Evolutionary conservation across 64 coral and sea anemone species (phyloP).

Genomic region (Stylophora pistillata): DNA sequence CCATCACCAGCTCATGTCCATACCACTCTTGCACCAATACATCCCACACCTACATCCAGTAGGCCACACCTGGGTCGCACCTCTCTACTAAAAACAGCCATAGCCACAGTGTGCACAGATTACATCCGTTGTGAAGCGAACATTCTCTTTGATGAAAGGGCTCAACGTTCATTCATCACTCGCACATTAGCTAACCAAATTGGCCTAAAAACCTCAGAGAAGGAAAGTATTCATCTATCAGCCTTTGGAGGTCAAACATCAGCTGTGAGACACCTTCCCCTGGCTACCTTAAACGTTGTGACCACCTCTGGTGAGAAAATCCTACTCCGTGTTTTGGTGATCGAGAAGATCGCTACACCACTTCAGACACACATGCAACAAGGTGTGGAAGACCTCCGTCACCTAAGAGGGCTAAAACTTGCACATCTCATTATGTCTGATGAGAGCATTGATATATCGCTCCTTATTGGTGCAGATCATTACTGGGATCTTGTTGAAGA

Average conservation of each 20-base stretch:
- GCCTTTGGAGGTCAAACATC: conserved; percentile 44
- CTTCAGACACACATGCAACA: conserved; percentile 29
- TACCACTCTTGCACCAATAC: conserved; percentile 29
- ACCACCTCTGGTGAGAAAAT: conserved; percentile 39
- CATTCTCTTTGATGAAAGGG: conserved; percentile 58
- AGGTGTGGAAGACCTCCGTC: conserved; percentile 33
- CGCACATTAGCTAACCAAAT: conserved; percentile 40
- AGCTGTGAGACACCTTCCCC: conserved; percentile 23
- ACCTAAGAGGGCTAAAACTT: conserved; percentile 53
- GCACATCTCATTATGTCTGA: conserved; percentile 49
- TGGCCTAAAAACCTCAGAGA: background rate
- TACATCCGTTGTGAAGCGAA: conserved; percentile 40
- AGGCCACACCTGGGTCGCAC: background rate
- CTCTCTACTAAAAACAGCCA: conserved; percentile 16
- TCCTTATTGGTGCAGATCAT: conserved; percentile 52
- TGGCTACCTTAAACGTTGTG: conserved; percentile 31
- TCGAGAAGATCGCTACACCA: conserved; percentile 34
- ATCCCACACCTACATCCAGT: conserved; percentile 5
- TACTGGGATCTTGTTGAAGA: conserved; percentile 59
- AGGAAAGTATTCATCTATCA: conserved; percentile 29
- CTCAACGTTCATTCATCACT: conserved; percentile 50
- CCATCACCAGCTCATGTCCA: conserved; percentile 10
- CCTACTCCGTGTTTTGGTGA: conserved; percentile 43
- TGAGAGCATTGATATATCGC: conserved; percentile 47
- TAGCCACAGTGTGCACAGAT: background rate